Conservation (phyloP, 2,797 vertebrate species). For the Hozukius guyotensis region DNA sequence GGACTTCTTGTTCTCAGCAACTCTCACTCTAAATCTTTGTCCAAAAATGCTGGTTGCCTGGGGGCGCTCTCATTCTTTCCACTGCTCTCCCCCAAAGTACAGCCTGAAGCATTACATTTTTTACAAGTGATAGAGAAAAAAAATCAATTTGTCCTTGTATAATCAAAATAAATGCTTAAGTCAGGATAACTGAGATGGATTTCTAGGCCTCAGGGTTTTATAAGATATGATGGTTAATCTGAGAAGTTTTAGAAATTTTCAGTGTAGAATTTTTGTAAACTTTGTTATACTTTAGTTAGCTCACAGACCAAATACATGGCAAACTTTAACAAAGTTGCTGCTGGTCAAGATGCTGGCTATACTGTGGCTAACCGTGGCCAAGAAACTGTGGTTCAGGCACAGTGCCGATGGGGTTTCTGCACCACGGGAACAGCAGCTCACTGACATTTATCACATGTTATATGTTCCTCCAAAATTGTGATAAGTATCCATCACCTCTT, state of each 20-base stretch:
- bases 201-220: not conserved
- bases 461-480: not conserved
- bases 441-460: not conserved
- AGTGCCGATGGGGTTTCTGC: not conserved
- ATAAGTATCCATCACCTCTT: not conserved
- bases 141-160: not conserved
- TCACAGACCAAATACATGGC: not conserved
- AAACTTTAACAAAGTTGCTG: not conserved
- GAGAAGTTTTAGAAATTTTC: not conserved
- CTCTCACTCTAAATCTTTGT: slow-evolving; percentile 18
- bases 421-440: not conserved
- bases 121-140: slow-evolving; percentile 1
- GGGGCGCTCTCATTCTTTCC: slow-evolving; percentile 12
- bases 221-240: not conserved
- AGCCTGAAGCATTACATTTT: slow-evolving; percentile 16
- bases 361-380: not conserved
- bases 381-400: not conserved
- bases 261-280: not conserved
- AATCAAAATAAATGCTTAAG: not conserved
- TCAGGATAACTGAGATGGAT: not conserved
- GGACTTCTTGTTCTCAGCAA: not conserved
- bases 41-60: slow-evolving; percentile 2
- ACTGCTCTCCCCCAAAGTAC: slow-evolving; percentile 1
- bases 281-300: not conserved
- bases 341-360: not conserved